Evolutionary conservation across 2,113 vertebrate genomes (phyloP), one percentile per base, ranked within the genome.

Genomic region (Tetrax tetrax): DNA sequence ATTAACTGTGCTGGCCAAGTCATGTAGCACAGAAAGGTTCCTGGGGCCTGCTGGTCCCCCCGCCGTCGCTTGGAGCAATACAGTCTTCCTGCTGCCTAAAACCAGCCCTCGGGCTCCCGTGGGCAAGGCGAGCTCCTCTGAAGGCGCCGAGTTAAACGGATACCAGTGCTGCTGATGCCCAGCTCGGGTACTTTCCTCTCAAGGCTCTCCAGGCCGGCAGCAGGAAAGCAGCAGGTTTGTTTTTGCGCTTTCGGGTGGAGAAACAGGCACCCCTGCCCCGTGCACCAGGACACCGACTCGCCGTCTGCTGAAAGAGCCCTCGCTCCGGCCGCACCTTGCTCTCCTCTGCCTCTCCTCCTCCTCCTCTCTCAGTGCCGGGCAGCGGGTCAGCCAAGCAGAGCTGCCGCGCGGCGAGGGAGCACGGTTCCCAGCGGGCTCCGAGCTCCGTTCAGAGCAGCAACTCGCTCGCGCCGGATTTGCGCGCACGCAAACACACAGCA

Each of bases 391-490:
- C 23, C 1, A 7, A 66, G 54, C 78, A 33, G 37, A 69, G 61
- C 37, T 38, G 33, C 23, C 1, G 6, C 1, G 93, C 79, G 87
- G 61, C 0, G 0, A 10, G 16, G 66, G 25, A 88, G 38, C 65
- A 20, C 38, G 2, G 31, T 2, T n/a, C 75, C 64, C 72, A 70
- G 43, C 79, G 21, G 47, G 84, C 56, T 74, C 79, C 71, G 38
- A 4, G 0, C 76, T 83, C 88, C 4, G 1, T 23, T 56, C 38
- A 27, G 18, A 64, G 87, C 83, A 86, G 38, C 47, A 50, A 2
- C n/a, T 45, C 1, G 0, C 63, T 65, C 45, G 4, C 2, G 1
- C 14, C 4, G 4, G 61, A 43, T 61, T 12, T 80, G 54, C n/a
- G 15, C 4, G 19, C 19, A 35, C 11, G 3, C 61, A 70, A 48